phyloP scores from a whole-genome alignment of 2,113 vertebrate species.

The Lampris incognitus region DNA sequence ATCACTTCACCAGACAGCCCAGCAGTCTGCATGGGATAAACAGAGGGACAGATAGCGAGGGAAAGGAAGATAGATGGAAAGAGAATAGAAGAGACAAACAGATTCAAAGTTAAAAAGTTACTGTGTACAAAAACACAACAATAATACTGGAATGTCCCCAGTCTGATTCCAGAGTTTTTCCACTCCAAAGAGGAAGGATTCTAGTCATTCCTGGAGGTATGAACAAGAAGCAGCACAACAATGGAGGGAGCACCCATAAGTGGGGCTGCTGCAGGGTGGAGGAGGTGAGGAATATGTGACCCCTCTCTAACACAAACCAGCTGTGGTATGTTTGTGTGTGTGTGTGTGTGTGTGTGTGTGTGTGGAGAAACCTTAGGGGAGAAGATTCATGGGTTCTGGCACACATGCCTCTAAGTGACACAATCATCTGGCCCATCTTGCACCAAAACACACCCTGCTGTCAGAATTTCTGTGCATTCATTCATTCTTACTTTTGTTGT shows the following conservation, averaged over 20 bases:
- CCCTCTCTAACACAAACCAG: slow-evolving; percentile 78
- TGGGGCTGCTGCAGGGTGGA: slow-evolving; percentile 77
- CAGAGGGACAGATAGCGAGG: slow-evolving; percentile 20
- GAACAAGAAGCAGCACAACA: slow-evolving; percentile 76
- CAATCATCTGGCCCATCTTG: slow-evolving; percentile 57
- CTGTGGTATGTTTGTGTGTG: slow-evolving; percentile 59
- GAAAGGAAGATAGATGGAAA: neutral
- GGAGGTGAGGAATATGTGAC: slow-evolving; percentile 79
- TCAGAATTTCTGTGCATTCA: slow-evolving; percentile 29
- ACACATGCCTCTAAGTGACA: slow-evolving; percentile 62
- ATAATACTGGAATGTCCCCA: slow-evolving; percentile 40
- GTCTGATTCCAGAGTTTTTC: slow-evolving; percentile 43
- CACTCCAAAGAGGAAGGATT: slow-evolving; percentile 60
- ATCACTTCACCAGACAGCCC: slow-evolving; percentile 86
- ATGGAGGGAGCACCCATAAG: slow-evolving; percentile 80
- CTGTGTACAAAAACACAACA: slow-evolving; percentile 5
- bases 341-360: neutral
- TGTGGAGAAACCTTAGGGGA: slow-evolving; percentile 38
- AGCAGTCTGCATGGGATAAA: slow-evolving; percentile 81
- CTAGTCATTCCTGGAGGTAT: slow-evolving; percentile 74
- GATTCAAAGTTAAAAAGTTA: neutral
- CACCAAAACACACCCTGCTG: slow-evolving; percentile 56
- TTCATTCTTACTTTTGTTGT: slow-evolving; percentile 19
- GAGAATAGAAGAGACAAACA: neutral
- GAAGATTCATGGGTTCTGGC: slow-evolving; percentile 55